These are phyloP conservation scores for Trichonephila inaurata DNA, from an alignment of 1,140 invertebrate species.

Conservation along the genomic window DNA sequence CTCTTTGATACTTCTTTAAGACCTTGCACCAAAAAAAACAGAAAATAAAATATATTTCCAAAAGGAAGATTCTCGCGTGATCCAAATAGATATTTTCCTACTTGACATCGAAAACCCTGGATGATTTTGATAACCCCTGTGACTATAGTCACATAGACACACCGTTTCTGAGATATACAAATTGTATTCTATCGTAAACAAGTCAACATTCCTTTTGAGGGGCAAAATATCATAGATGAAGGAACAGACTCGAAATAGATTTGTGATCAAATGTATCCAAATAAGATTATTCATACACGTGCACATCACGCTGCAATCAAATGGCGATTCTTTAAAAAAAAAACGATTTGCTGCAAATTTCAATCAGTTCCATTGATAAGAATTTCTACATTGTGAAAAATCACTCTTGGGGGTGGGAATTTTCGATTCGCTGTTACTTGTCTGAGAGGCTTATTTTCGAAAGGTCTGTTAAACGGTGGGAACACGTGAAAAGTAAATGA, in stretches of 20 bases:
- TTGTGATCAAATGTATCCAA: neutral
- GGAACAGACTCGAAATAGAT: neutral
- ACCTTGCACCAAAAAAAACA: neutral
- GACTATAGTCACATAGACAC: neutral
- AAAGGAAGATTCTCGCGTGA: slow-evolving; percentile 22
- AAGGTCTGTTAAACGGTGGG: too few species aligned
- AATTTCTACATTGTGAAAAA: too few species aligned
- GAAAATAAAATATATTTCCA: neutral
- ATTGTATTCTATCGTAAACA: neutral
- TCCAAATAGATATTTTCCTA: neutral
- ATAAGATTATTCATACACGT: neutral
- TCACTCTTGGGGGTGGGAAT: too few species aligned
- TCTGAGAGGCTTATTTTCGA: too few species aligned
- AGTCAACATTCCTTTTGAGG: neutral
- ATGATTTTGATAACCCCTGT: neutral
- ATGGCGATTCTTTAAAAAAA: too few species aligned
- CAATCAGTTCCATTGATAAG: too few species aligned
- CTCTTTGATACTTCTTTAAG: neutral
- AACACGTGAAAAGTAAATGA: too few species aligned
- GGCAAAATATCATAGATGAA: neutral
- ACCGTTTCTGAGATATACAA: neutral
- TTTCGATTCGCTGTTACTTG: too few species aligned
- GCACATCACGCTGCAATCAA: too few species aligned
- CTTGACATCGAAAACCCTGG: neutral
- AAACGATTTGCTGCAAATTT: too few species aligned